Percentiles rank a stretch among this genome's conserved stretches.
These are phyloP conservation scores for Podarcis siculus DNA, from an alignment of 2,797 vertebrate genomes.

Conservation along the genomic window DNA sequence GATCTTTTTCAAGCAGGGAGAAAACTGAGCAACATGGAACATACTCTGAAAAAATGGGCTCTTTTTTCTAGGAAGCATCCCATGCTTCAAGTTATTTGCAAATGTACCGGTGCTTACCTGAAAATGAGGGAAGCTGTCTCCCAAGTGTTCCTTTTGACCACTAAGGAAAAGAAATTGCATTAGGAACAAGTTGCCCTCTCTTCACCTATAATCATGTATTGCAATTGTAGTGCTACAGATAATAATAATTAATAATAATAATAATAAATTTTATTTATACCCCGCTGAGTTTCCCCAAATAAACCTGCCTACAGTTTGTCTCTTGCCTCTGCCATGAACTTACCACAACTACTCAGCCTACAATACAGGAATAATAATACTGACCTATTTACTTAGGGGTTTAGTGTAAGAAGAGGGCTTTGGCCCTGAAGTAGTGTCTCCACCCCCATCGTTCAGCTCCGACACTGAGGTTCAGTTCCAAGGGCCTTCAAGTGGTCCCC, in stretches of 20 bases:
- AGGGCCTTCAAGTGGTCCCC: no score
- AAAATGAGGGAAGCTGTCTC: not conserved
- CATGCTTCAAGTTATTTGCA: no score
- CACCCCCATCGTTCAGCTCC: no score
- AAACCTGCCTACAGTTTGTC: no score
- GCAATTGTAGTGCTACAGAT: not conserved
- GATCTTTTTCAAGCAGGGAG: conserved; percentile 67
- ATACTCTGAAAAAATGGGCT: conserved; percentile 43
- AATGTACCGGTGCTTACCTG: not conserved
- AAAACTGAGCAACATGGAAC: conserved; percentile 7
- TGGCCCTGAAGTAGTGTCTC: no score
- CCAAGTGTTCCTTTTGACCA: not conserved
- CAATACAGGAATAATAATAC: not conserved
- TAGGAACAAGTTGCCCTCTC: not conserved
- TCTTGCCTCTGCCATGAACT: not conserved
- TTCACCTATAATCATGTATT: not conserved
- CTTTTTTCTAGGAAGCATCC: conserved; percentile 33
- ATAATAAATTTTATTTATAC: no score
- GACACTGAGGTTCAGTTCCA: no score
- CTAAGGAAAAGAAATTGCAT: not conserved
- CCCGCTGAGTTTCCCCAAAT: no score
- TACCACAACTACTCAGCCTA: not conserved
- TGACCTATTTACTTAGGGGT: not conserved
- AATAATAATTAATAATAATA: no score
- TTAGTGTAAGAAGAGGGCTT: not conserved